Base-by-base conservation (phyloP, 2,797 vertebrate species). In the Pseudochromis fuscus region DNA sequence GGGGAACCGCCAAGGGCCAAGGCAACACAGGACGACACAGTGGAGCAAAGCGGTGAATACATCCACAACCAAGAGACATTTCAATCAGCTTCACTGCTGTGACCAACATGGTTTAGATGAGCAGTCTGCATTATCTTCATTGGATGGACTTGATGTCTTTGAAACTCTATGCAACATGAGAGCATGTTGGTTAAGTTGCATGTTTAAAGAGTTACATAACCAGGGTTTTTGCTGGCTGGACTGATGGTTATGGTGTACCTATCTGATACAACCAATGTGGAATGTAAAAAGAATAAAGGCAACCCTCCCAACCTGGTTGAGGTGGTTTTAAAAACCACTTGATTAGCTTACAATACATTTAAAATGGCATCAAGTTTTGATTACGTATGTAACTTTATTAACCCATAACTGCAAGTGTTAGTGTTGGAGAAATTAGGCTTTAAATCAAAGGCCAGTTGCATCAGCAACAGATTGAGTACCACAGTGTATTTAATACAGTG, bases 21-120 rank as follows among this genome's bases (percentile, higher is more conserved):
- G 0, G 89, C 64, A 59, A 63, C 82, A n/a, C 74, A 2, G 92
- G 88, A 63, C 92, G 79, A 84, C 86, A 83, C 42, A 58, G 76
- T 5, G 79, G 81, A 37, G 38, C 64, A 52, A 93, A 89, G 72
- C 90, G 92, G 30, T 94, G 85, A 93, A 58, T 74, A 53, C 1
- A 1, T 23, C 56, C 7, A 30, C 21, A 27, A 45, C 21, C 16
- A 1, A 64, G 35, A 70, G 73, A 64, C 18, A 16, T 23, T 68
- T 44, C 37, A 44, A 37, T 21, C 44, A 23, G 7, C 35, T 46
- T 45, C 16, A 23, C 19, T 45, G 13, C 75, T 37, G 35, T 19
- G 58, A 44, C 18, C 31, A 63, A 25, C 55, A 28, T 46, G 35
- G 27, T 25, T 61, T 4, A 33, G 5, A 73, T 10, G 30, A 77